Base-by-base conservation (phyloP, 2,797 vertebrate genomes). In the Falco biarmicus region DNA sequence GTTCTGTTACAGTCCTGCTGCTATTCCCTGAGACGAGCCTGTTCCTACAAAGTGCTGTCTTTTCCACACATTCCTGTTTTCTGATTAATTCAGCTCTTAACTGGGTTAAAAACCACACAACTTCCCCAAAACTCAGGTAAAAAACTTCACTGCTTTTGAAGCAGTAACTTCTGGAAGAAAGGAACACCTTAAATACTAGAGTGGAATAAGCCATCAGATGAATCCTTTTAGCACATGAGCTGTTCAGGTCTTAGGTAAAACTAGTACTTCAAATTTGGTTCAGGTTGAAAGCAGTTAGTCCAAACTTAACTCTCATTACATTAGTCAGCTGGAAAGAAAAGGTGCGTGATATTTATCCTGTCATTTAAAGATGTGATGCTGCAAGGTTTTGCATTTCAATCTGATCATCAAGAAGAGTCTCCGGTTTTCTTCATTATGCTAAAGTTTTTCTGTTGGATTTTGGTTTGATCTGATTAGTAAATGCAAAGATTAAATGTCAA, bases 51-150 rank as follows among this genome's bases (percentile, higher is more conserved):
- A 61, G 54, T 29, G 37, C 63, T 73, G 79, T 39, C 34, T 68
- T 51, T 77, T 61, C 21, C 34, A 64, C 16, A 6, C 8, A 21
- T 34, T 51, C 32, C 59, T 79, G 6, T 53, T 87, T 60, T 11
- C 37, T 71, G n/a, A 41, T 53, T 3, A 82, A 43, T 65, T 73
- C 20, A 39, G 37, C 34, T 60, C 34, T 32, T 65, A 15, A 32
- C n/a, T 0, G 0, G 45, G 56, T 56, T 63, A n/a, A 75, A 79
- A 84, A 18, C 0, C 12, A 21, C 15, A 6, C 12, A 16, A 19
- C 26, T 78, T 78, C 66, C 39, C 31, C 1, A 39, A 73, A 78
- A 12, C n/a, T 54, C 34, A 29, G 41, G 17, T 78, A 13, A 41
- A 41, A 41, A 41, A 41, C 39, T 41, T 41, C 13, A 41, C 39